These are phyloP conservation scores for Leptatherina wallacei DNA, from an alignment of 2,797 vertebrate genomes.

Conservation along the genomic window DNA sequence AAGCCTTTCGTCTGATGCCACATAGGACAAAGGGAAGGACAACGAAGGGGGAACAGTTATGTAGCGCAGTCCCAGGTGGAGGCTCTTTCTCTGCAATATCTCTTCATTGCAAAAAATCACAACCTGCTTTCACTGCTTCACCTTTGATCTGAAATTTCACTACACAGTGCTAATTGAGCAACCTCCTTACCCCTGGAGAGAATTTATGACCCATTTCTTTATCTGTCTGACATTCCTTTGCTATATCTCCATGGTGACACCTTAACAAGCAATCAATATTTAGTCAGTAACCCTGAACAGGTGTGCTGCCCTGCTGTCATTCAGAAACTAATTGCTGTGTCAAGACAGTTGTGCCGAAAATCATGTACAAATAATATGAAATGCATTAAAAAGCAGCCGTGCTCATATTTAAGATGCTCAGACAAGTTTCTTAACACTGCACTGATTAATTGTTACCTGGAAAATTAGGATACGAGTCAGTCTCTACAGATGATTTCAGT, in stretches of 20 bases:
- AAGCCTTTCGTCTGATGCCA: constrained; percentile 47
- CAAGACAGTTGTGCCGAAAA: not conserved
- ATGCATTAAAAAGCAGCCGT: not conserved
- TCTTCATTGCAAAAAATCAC: constrained; percentile 22
- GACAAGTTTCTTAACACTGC: not conserved
- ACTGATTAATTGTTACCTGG: constrained; percentile 5
- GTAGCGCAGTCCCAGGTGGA: constrained; percentile 18
- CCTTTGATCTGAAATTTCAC: constrained; percentile 59
- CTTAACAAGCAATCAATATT: constrained; percentile 46
- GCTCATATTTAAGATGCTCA: not conserved
- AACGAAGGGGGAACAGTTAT: not conserved
- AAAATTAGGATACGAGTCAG: constrained; percentile 9
- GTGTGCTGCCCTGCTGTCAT: constrained; percentile 5
- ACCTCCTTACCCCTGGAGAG: constrained; percentile 20
- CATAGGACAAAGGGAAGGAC: constrained; percentile 20
- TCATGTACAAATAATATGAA: not conserved
- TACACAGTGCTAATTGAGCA: constrained; percentile 44
- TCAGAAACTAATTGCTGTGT: not conserved
- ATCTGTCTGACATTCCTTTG: constrained; percentile 54
- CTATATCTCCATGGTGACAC: constrained; percentile 43
- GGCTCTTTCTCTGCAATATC: constrained; percentile 5
- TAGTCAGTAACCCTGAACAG: constrained; percentile 44
- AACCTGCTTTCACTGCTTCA: constrained; percentile 49
- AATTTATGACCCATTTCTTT: constrained; percentile 58
- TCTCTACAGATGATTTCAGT: constrained; percentile 3